Percentiles rank a stretch among this genome's conserved stretches.
Evolutionary conservation across 2,113 vertebrate species (phyloP).

Genomic region (Tamias sibiricus): DNA sequence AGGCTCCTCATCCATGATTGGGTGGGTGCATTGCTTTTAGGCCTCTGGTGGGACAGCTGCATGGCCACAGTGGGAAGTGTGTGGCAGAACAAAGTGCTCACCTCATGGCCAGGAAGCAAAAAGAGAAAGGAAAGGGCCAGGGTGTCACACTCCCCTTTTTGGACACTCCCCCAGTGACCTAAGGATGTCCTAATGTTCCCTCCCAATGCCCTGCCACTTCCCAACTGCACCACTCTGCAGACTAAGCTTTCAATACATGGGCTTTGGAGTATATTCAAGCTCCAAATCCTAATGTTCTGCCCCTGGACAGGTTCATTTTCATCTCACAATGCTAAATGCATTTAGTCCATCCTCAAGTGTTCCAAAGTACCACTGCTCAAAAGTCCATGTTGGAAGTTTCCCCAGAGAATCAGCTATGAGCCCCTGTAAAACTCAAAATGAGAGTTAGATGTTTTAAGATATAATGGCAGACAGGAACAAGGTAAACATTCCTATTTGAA

Average conservation of each 20-base stretch:
- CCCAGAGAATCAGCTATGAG: not conserved
- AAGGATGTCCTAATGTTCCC: not conserved
- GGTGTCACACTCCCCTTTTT: not conserved
- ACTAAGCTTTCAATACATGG: too few species aligned
- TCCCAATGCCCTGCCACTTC: not conserved
- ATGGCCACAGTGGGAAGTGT: too few species aligned
- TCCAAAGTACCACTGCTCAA: not conserved
- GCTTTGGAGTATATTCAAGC: too few species aligned
- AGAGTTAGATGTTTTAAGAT: not conserved
- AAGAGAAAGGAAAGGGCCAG: not conserved
- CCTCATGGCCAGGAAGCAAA: not conserved
- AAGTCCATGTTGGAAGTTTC: not conserved
- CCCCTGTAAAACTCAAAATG: not conserved
- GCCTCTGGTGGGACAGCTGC: too few species aligned
- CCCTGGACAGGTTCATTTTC: not conserved
- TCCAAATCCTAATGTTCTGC: not conserved
- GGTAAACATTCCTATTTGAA: not conserved
- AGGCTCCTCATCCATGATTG: not conserved
- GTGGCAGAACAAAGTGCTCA: not conserved
- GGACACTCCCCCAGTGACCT: not conserved
- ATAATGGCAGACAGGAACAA: not conserved
- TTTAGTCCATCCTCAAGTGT: too few species aligned
- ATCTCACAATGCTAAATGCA: not conserved
- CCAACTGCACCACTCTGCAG: not conserved
- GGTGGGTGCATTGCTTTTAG: not conserved